A percentile compares a stretch with the other conserved stretches of the same genome.
phyloP scores from a whole-genome alignment of 2,888 invertebrate species.

The Leucania comma region DNA sequence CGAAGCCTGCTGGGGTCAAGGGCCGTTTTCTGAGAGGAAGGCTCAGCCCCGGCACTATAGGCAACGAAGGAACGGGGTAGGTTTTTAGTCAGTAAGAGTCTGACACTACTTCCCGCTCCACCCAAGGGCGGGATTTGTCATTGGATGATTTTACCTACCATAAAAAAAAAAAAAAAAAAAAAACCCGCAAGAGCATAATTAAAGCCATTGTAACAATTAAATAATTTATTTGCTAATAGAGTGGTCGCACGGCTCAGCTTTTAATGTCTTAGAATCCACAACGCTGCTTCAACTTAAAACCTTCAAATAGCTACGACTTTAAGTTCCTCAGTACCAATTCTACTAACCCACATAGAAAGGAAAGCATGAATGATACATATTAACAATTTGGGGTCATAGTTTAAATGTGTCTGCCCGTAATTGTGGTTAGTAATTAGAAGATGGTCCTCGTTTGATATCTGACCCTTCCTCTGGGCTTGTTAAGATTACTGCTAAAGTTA shows the following conservation, averaged over 20 bases:
- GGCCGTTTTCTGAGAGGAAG: too few species aligned
- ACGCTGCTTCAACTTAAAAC: slow-evolving; percentile 7
- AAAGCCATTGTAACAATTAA: not conserved
- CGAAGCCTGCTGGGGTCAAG: too few species aligned
- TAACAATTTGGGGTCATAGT: slow-evolving; percentile 61
- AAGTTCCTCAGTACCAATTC: slow-evolving; percentile 29
- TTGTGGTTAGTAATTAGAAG: slow-evolving; percentile 62
- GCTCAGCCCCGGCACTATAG: too few species aligned
- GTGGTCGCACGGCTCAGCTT: not conserved
- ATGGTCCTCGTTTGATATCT: slow-evolving; percentile 60
- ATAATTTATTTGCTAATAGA: not conserved
- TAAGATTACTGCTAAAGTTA: slow-evolving; percentile 54
- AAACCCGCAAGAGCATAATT: too few species aligned
- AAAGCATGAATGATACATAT: slow-evolving; percentile 47
- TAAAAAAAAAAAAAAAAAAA: too few species aligned
- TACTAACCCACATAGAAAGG: slow-evolving; percentile 25
- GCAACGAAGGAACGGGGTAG: too few species aligned
- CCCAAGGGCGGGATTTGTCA: too few species aligned
- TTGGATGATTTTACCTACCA: too few species aligned
- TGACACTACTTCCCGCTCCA: too few species aligned
- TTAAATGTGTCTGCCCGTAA: slow-evolving; percentile 56
- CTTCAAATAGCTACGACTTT: slow-evolving; percentile 13
- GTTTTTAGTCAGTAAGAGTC: too few species aligned
- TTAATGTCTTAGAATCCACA: slow-evolving; percentile 18
- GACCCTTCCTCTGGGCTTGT: slow-evolving; percentile 58